A percentile compares a stretch with the other conserved stretches of the same genome.
These are phyloP conservation scores for Gila robusta DNA, from an alignment of 2,797 vertebrate genomes.

Conservation along the genomic window DNA sequence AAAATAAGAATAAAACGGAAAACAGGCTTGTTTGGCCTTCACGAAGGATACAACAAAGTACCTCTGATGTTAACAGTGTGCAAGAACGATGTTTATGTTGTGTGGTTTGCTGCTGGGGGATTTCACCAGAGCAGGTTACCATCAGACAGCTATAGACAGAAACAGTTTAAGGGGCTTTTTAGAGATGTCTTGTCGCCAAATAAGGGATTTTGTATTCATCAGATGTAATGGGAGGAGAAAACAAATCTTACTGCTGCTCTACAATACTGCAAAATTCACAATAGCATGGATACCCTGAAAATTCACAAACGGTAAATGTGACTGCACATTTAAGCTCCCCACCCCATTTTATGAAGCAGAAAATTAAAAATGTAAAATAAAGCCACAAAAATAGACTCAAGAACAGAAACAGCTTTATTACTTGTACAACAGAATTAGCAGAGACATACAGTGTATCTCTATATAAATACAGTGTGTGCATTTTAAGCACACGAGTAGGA, in stretches of 20 bases:
- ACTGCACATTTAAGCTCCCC: background rate
- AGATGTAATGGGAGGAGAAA: background rate
- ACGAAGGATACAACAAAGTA: constrained; percentile 10
- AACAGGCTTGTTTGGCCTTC: constrained; percentile 4
- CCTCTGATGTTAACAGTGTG: background rate
- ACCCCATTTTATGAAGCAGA: background rate
- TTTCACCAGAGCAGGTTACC: constrained; percentile 24
- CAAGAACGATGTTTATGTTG: background rate
- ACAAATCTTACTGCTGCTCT: background rate
- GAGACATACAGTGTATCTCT: constrained; percentile 48
- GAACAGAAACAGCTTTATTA: constrained; percentile 57
- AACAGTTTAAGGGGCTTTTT: background rate
- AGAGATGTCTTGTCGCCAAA: background rate
- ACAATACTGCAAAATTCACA: background rate
- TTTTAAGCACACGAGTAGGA: constrained; percentile 53
- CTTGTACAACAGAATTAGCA: constrained; percentile 33
- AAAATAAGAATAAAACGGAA: background rate
- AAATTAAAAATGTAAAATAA: background rate
- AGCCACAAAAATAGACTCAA: background rate
- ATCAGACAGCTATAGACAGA: background rate
- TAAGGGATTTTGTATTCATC: constrained; percentile 3
- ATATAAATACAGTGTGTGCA: constrained; percentile 62
- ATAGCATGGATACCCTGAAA: background rate
- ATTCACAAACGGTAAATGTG: background rate
- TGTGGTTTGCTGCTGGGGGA: constrained; percentile 22